phyloP scores from a whole-genome alignment of 2,888 invertebrate species.

The Microctonus hyperodae region DNA sequence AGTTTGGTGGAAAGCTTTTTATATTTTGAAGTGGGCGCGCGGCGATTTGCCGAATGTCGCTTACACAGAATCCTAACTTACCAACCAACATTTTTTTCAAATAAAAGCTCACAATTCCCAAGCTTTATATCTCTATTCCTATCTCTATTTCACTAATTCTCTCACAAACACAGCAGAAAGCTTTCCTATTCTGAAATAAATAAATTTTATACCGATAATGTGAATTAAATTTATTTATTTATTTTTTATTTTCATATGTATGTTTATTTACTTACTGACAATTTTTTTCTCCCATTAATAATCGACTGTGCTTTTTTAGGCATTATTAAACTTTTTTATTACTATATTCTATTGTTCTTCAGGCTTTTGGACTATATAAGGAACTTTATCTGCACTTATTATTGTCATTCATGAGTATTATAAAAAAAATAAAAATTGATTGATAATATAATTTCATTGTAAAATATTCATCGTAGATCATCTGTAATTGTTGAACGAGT shows the following conservation, averaged over 20 bases:
- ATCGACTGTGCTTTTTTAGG: conserved; percentile 19
- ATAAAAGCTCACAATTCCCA: background rate
- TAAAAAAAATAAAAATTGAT: background rate
- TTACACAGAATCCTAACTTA: conserved; percentile 11
- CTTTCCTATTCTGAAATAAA: background rate
- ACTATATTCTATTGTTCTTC: background rate
- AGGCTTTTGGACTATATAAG: background rate
- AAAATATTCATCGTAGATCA: conserved; percentile 19
- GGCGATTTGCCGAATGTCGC: conserved; percentile 14
- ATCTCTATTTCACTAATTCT: background rate
- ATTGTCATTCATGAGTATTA: background rate
- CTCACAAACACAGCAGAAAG: background rate
- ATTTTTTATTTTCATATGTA: background rate
- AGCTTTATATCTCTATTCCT: conserved; percentile 11
- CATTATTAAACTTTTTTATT: background rate
- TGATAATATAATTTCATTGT: conserved; percentile 7
- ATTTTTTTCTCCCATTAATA: background rate
- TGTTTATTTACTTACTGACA: background rate
- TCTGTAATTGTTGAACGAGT: conserved; percentile 19
- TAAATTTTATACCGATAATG: background rate
- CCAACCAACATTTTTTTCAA: conserved; percentile 1
- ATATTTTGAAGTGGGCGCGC: background rate
- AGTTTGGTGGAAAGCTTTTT: conserved; percentile 1
- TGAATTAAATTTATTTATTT: background rate
- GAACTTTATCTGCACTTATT: background rate